Base-by-base conservation (phyloP, 2,888 invertebrate genomes). In the Hecatera dysodea region DNA sequence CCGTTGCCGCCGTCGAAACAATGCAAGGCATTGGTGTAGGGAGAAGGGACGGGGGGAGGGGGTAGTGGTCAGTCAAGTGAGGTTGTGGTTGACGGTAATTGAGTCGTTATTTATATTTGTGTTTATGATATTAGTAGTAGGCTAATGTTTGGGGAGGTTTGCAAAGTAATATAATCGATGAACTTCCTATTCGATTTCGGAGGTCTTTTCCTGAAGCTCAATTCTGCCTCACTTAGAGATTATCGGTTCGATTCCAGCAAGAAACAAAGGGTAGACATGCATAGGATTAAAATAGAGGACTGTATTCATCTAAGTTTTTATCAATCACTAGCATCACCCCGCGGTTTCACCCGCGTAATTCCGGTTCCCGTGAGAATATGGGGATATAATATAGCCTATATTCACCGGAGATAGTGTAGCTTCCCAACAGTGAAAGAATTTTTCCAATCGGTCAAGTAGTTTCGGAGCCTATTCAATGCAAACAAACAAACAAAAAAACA, bases 41-140 rank as follows among this genome's bases (percentile, higher is more conserved):
- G n/a, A n/a, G n/a, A n/a, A n/a, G n/a, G n/a, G n/a, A n/a, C n/a
- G 57, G 65, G 61, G 80, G 56, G 63, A 53, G 57, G 61, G 75
- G 42, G 33, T 56, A 60, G 36, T 36, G 81, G 81, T 76, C 78
- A 65, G 61, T 39, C n/a, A 0, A 9, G 9, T 5, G 48, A n/a
- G 19, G 1, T 17, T 36, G 55, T 27, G 60, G 24, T 27, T 24
- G 22, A 39, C 19, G 48, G 36, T 67, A 59, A 50, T 72, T 46
- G 52, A 72, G 61, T 61, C 44, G 70, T 67, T 66, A 67, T 61
- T 72, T 80, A 64, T 75, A 19, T 5, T 19, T 67, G 61, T 52
- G 56, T 11, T 42, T 11, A 48, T 19, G 22, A 19, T 42, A 42
- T 55, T 56, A 48, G 15, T 52, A 8, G 7, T 1, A 22, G 0